Evolutionary conservation across 2,113 vertebrate species (phyloP), one percentile per base, ranked within the genome.

Genomic region (Pseudonaja textilis): DNA sequence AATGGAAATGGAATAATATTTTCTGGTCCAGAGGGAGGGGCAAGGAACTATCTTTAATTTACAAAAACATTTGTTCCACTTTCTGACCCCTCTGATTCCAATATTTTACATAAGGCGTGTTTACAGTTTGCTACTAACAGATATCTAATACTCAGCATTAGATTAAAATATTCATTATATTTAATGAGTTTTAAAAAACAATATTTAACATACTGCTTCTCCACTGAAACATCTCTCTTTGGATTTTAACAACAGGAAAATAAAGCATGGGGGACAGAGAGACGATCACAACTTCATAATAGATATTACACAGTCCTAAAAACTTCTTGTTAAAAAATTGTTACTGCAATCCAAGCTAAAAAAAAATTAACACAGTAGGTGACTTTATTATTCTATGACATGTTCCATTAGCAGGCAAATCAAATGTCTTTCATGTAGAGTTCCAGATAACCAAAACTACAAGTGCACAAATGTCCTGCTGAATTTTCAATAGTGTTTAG

Each of bases 361-460:
- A 52, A 52, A 52, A 52, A 52, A 95, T 96, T 96, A 96, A 96
- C 95, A 96, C 88, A 91, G 90, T 89, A 88, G 96, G 87, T 50
- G 93, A 96, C 94, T 97, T 97, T 94, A 93, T 96, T 96, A 94
- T 95, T 93, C 92, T 94, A 96, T 26, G 0, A 54, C 94, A 96
- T 95, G 95, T 95, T 96, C 96, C 93, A 95, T 97, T 97, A 97
- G 89, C 81, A 93, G 93, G 91, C 93, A 97, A 97, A 97, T 93
- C 91, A 93, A 97, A 97, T 96, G 96, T 95, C 93, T 96, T 96
- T 97, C 97, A 93, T 96, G 96, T 96, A 93, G 96, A 96, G 94
- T 97, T 95, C 95, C 95, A 97, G 96, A 97, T 97, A 98, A 97
- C 95, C 97, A 95, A 97, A 96, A 93, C 96, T 95, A 95, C 96